phyloP scores from a whole-genome alignment of 2,113 vertebrate species.

The Atractosteus spatula region DNA sequence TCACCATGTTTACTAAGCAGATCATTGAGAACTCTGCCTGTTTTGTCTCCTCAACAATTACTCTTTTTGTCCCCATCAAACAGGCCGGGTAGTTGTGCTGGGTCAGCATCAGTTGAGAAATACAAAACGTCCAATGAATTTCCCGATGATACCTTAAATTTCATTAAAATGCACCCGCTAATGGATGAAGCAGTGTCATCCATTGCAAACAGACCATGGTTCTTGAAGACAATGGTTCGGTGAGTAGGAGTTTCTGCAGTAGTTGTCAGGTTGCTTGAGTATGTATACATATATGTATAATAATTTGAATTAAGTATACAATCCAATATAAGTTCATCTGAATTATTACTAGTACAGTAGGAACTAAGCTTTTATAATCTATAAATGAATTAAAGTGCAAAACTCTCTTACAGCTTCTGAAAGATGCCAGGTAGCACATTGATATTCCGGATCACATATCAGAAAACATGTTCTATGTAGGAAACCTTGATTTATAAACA shows the following conservation, averaged over 20 bases:
- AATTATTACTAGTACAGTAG: too few relatives aligned
- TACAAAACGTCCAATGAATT: slow-evolving; percentile 92
- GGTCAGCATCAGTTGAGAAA: slow-evolving; percentile 77
- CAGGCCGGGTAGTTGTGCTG: slow-evolving; percentile 92
- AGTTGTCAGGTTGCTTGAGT: neutral
- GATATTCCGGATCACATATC: too few relatives aligned
- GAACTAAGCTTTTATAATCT: too few relatives aligned
- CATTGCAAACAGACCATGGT: slow-evolving; percentile 90
- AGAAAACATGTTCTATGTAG: too few relatives aligned
- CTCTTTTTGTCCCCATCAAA: slow-evolving; percentile 8
- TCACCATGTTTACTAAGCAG: slow-evolving; percentile 34
- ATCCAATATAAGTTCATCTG: too few relatives aligned
- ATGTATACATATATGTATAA: too few relatives aligned
- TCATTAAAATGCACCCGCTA: slow-evolving; percentile 96
- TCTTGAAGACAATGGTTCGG: slow-evolving; percentile 98
- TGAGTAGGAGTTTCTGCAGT: slow-evolving; percentile 48
- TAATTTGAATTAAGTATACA: too few relatives aligned
- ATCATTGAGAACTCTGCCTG: slow-evolving; percentile 34
- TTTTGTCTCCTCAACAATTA: neutral
- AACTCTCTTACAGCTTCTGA: too few relatives aligned
- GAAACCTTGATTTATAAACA: too few relatives aligned
- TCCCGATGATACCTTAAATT: slow-evolving; percentile 94
- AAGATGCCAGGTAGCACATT: too few relatives aligned
- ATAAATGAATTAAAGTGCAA: too few relatives aligned
- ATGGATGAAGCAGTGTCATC: slow-evolving; percentile 97